A percentile compares a stretch with the other conserved stretches of the same genome.
Evolutionary conservation across 2,113 vertebrate genomes (phyloP).

Genomic region (Albula glossodonta): DNA sequence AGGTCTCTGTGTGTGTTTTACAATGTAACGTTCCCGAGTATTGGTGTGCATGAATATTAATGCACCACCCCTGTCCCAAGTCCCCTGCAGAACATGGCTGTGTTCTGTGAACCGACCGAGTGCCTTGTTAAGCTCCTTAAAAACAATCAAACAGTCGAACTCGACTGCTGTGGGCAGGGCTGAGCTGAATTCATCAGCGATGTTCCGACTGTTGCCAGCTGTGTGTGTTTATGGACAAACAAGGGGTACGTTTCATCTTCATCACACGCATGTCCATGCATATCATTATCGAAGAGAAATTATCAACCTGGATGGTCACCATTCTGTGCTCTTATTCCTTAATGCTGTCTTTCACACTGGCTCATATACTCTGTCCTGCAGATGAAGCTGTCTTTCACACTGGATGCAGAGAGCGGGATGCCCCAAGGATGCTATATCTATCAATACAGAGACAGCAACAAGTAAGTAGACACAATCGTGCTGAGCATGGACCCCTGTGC

Average conservation of each 20-base stretch:
- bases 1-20: neutral
- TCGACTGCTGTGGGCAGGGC: no score
- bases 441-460: conserved; percentile 95
- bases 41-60: neutral
- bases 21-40: neutral
- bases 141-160: neutral
- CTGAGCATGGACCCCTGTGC: neutral
- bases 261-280: no score
- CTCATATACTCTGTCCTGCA: conserved; percentile 42
- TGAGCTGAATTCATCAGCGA: neutral
- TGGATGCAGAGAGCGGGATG: conserved; percentile 88
- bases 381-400: conserved; percentile 88
- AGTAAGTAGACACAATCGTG: conserved; percentile 70
- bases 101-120: neutral
- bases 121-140: neutral
- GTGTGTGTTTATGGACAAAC: neutral
- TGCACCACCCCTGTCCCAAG: neutral
- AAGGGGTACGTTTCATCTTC: no score
- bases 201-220: neutral
- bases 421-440: conserved; percentile 94
- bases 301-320: neutral
- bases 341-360: conserved; percentile 17
- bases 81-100: neutral
- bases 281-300: neutral
- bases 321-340: neutral